Percentiles rank a stretch among this genome's conserved stretches.
phyloP scores from a whole-genome alignment of 2,888 invertebrate species.

The Lasioglossum leucozonium region DNA sequence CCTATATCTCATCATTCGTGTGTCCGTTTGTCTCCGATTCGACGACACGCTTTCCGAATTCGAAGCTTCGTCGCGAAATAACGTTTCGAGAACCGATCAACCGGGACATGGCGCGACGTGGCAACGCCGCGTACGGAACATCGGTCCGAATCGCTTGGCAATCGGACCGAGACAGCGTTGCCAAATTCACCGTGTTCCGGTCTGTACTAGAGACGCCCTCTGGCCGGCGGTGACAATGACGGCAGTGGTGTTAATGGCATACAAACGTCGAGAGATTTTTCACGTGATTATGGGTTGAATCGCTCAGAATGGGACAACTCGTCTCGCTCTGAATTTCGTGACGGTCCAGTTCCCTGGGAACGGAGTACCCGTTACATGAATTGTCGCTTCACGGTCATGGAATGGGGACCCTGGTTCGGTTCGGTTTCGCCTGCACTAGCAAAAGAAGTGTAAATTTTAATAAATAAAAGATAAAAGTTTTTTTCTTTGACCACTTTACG shows the following conservation, averaged over 20 bases:
- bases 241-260: no score
- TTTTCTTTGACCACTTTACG: not conserved
- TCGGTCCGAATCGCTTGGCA: no score
- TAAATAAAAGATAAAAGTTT: not conserved
- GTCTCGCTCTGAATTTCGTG: conserved; percentile 55
- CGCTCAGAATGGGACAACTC: conserved; percentile 37
- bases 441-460: not conserved
- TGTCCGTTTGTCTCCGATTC: conserved; percentile 13
- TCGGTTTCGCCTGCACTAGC: not conserved
- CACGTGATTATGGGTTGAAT: conserved; percentile 26
- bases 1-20: not conserved
- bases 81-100: not conserved
- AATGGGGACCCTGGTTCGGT: not conserved
- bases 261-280: conserved; percentile 29
- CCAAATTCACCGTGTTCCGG: no score
- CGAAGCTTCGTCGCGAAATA: not conserved
- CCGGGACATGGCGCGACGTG: no score
- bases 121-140: no score
- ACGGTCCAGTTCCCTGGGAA: conserved; percentile 56
- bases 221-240: no score
- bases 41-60: conserved; percentile 16
- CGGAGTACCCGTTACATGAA: not conserved
- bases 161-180: no score
- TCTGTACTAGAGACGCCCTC: no score
- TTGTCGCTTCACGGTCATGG: conserved; percentile 11